Base-by-base conservation (phyloP, 2,113 vertebrate genomes). In the Notothenia rossii region DNA sequence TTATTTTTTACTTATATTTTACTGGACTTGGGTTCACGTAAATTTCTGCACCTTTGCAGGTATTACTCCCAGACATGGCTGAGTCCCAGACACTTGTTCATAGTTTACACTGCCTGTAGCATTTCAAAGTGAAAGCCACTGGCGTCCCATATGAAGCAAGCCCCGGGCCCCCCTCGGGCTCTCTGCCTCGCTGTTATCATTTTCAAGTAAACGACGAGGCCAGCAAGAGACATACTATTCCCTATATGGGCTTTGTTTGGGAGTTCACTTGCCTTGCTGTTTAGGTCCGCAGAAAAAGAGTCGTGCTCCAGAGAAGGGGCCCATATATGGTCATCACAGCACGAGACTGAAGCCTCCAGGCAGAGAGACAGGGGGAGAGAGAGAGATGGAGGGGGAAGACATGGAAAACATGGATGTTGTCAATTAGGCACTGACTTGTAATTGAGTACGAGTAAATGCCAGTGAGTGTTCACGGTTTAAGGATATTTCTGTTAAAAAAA, bases 201-300 rank as follows among this genome's bases (percentile, higher is more conserved):
- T 94, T 91, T 90, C 87, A 89, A 92, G 88, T 95, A 95, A 95
- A 94, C 89, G 90, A 86, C 86, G 25, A 88, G 90, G 86, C 85
- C 69, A 66, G 91, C 93, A 89, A 91, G 92, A 95, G 95, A 94
- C 91, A 92, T 90, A 77, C 94, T 95, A 95, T 97, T 96, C 98
- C 97, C 96, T 99, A 99, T 96, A 99, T 97, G 98, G 98, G 95
- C 96, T 96, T 97, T 97, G 97, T 97, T 98, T 97, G 96, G 97
- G 93, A 94, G 91, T 96, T 93, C 95, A 94, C 95, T 97, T 94
- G 96, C 95, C 92, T 95, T 91, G 95, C 95, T 97, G 96, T 97
- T 96, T 96, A 94, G 93, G 88, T 94, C 90, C 82, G 83, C 58
- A 89, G 89, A 95, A 95, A 67, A 94, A 80, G 92, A 90, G 82